phyloP scores from a whole-genome alignment of 2,113 vertebrate species.

The Muntiacus muntjak region DNA sequence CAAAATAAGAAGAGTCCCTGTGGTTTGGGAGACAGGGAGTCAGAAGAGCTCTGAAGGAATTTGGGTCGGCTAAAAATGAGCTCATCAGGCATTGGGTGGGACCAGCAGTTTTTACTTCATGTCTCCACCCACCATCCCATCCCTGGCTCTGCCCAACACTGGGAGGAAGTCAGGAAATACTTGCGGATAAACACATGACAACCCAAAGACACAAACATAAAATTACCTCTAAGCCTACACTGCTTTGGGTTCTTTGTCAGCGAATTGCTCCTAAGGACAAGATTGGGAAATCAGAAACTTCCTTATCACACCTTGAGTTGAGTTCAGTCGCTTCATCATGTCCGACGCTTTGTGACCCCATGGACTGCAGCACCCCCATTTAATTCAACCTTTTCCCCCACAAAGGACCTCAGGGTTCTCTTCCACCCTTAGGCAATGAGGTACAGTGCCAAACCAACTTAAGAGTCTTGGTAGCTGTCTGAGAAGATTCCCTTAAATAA shows the following conservation, averaged over 20 bases:
- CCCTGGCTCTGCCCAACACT: not conserved
- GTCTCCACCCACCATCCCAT: not conserved
- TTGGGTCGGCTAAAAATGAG: not conserved
- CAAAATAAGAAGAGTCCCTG: not conserved
- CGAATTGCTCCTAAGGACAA: not conserved
- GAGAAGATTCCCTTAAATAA: not conserved
- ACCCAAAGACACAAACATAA: not conserved
- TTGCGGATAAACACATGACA: conserved; percentile 19
- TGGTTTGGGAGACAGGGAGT: not conserved
- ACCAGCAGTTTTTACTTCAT: not conserved
- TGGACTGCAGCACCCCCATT: not conserved
- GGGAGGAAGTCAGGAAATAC: conserved; percentile 3
- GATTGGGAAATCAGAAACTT: not conserved
- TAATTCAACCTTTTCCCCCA: not conserved
- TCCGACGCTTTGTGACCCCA: not conserved
- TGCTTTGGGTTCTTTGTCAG: conserved; percentile 25
- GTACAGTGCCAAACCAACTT: not conserved
- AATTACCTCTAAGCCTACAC: conserved; percentile 16
- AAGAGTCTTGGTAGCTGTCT: not conserved
- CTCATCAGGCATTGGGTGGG: not conserved
- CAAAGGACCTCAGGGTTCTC: not conserved
- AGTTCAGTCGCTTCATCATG: not conserved
- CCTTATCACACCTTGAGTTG: not conserved
- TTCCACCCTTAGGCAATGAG: not conserved
- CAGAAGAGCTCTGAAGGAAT: not conserved